A percentile compares a stretch with the other conserved stretches of the same genome.
Conservation (phyloP, 2,113 vertebrate genomes). For the Oxyruncus cristatus region DNA sequence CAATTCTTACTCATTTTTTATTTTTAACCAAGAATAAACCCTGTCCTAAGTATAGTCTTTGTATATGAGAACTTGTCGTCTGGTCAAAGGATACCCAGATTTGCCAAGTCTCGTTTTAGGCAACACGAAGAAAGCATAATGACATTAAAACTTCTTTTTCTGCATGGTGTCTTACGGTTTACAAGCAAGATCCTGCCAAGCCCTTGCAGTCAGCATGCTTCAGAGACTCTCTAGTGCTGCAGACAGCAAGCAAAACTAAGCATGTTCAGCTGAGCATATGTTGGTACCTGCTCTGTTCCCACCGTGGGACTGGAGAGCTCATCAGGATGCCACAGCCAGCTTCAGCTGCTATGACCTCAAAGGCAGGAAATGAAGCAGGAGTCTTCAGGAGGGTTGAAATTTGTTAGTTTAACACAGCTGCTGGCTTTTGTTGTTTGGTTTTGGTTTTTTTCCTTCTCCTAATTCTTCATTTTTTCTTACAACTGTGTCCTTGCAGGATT, state of each 20-base stretch:
- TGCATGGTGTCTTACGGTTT: neutral
- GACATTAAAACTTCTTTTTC: neutral
- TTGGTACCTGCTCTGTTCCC: neutral
- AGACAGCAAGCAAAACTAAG: neutral
- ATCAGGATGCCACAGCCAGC: neutral
- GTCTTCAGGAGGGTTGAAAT: neutral
- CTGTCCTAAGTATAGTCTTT: neutral
- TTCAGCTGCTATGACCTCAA: neutral
- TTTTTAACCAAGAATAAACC: neutral
- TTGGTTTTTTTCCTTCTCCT: neutral
- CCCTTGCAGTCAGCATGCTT: neutral
- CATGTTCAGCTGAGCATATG: fast-evolving
- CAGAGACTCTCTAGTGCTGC: neutral
- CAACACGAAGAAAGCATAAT: neutral
- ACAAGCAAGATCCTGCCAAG: neutral
- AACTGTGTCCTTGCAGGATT: neutral
- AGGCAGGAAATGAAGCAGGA: neutral
- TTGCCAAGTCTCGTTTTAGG: neutral
- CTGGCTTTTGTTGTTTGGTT: neutral
- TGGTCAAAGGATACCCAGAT: neutral
- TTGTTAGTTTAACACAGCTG: neutral
- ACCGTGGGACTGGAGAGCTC: neutral
- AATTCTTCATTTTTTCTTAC: neutral
- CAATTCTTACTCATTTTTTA: neutral
- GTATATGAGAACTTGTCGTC: neutral